Base-by-base conservation (phyloP, 2,888 invertebrate genomes). In the Cloeon dipterum region DNA sequence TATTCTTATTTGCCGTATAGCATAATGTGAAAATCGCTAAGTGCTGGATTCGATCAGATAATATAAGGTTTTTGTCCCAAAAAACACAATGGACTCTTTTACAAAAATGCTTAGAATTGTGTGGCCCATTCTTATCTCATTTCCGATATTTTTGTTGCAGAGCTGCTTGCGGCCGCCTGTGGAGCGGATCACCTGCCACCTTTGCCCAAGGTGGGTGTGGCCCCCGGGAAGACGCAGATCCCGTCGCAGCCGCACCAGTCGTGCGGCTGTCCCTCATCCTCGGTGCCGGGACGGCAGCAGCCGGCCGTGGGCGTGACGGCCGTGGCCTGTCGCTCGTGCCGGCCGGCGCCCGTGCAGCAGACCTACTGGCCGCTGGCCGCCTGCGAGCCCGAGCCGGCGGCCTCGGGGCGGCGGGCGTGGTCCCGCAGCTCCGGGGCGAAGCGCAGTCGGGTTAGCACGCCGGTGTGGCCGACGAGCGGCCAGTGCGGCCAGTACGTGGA, bases 351-450 rank as follows among this genome's bases (percentile, higher is more conserved):
- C 41, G 46, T 48, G 41, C 49, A 51, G 21, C 51, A 50, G 34
- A 51, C 45, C 35, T 42, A 51, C 23, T 17, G 29, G 33, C 20
- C 23, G n/a, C 19, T 32, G 20, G 16, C 32, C 19, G 17, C 32
- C 8, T n/a, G 26, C 1, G 19, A n/a, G 25, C 20, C 34, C 10
- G 18, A 21, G 47, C 49, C 35, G 5, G 20, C 34, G 5, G 17
- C 14, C 7, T 11, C 38, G 17, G 17, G 41, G 34, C 50, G 5
- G 52, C 57, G 44, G 50, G 54, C 3, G 53, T 55, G 43, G 50
- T 14, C 29, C 8, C 29, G 5, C 16, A 29, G 29, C 29, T n/a
- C n/a, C n/a, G n/a, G n/a, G n/a, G 29, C 29, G 7, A 29, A 29
- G 16, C 29, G 29, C 5, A 29, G 29, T n/a, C 29, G 29, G 7